Evolutionary conservation across 2,888 invertebrate genomes (phyloP), one percentile per base, ranked within the genome.

Genomic region (Thereva unica): DNA sequence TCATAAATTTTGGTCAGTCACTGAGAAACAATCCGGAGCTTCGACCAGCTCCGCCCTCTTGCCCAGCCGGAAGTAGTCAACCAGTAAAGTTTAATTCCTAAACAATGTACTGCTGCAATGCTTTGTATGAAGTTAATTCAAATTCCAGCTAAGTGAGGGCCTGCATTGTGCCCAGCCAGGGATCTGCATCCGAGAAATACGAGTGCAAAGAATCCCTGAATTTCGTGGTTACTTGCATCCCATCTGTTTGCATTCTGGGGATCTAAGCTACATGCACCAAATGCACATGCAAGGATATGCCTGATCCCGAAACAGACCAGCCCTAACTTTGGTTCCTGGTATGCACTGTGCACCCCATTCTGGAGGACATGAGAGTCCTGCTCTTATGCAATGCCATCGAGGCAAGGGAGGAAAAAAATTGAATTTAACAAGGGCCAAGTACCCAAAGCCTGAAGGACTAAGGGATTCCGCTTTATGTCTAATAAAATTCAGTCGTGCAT

Each of bases 51-150:
- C 61, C 23, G 50, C 49, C 61, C 50, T 41, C 10, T 41, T 41
- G 50, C 61, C 50, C n/a, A 41, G 40, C 50, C 37, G 23, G 64
- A 55, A 54, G 54, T 64, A 64, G 53, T 64, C 64, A 64, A 38
- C 54, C 64, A 64, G 64, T 47, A 65, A 56, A 65, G 65, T 65
- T 56, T 56, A 65, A 65, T 65, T 65, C 56, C 49, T 56, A 65
- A 65, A 56, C 56, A 65, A 65, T 56, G 49, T 65, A 65, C 55
- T 65, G 56, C 49, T 65, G 65, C 56, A 65, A 65, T 47, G 55
- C 49, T 49, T 49, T 56, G 49, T 49, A 23, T 23, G 23, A 23
- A 65, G 65, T 65, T 65, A 65, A 65, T 65, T 65, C 65, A 56
- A 56, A 65, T 65, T 65, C 65, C 56, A n/a, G 41, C 45, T 64